A percentile compares a stretch with the other conserved stretches of the same genome.
Conservation (phyloP, 2,888 invertebrate genomes). For the Ernsta delagoae region DNA sequence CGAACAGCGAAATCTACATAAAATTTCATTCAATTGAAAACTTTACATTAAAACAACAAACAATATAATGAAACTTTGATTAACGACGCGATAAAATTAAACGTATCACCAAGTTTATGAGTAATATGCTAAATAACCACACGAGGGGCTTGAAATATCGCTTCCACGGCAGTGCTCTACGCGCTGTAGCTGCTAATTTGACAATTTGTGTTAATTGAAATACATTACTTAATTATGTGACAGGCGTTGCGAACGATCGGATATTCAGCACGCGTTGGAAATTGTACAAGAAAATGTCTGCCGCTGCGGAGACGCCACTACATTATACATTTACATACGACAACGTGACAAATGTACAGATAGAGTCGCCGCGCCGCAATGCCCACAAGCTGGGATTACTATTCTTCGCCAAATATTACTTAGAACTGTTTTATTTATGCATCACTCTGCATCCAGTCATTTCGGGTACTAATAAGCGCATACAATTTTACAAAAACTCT, state of each 20-base stretch:
- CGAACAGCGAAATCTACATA: not conserved
- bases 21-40: not conserved
- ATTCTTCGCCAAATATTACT: not conserved
- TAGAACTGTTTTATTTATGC: not conserved
- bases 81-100: slow-evolving; percentile 10
- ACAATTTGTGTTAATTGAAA: slow-evolving; percentile 10
- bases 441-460: not conserved
- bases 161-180: slow-evolving; percentile 3
- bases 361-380: slow-evolving; percentile 8
- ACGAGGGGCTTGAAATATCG: slow-evolving; percentile 11
- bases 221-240: slow-evolving; percentile 7
- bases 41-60: not conserved
- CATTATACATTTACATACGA: slow-evolving; percentile 54
- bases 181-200: slow-evolving; percentile 17
- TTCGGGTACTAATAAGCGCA: not conserved
- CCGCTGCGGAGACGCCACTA: slow-evolving; percentile 47
- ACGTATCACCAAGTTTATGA: slow-evolving; percentile 8
- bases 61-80: slow-evolving; percentile 15
- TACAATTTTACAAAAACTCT: too few species aligned
- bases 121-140: slow-evolving; percentile 12
- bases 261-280: slow-evolving; percentile 37
- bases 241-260: slow-evolving; percentile 32
- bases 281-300: slow-evolving; percentile 31
- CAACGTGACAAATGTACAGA: slow-evolving; percentile 31
- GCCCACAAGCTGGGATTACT: not conserved